Conservation (phyloP, 2,888 invertebrate species). For the Drymonia ruficornis region DNA sequence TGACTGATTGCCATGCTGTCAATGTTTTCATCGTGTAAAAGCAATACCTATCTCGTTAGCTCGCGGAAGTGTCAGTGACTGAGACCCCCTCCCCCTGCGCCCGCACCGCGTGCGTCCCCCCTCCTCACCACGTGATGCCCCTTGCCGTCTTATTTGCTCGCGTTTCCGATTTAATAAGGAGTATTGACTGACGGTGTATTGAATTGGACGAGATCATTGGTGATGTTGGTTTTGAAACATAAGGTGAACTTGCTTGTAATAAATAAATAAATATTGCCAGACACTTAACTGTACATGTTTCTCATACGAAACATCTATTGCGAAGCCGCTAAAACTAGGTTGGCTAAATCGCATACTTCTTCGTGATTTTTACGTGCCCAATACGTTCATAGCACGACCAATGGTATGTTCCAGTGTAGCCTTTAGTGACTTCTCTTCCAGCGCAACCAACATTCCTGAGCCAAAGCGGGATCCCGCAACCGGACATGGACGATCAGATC, state of each 20-base stretch:
- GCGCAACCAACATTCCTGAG: slow-evolving; percentile 64
- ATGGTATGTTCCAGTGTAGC: too few species aligned
- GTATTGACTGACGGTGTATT: background rate
- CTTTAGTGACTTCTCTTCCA: slow-evolving; percentile 26
- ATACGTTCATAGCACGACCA: too few species aligned
- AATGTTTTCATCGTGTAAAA: too few species aligned
- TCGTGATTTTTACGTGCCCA: too few species aligned
- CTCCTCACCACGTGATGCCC: slow-evolving; percentile 10
- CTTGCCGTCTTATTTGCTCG: slow-evolving; percentile 27
- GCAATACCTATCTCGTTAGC: slow-evolving; percentile 39
- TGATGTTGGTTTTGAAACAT: background rate
- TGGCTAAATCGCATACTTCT: too few species aligned
- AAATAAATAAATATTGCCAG: too few species aligned
- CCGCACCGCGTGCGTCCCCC: slow-evolving; percentile 5
- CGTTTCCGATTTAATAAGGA: slow-evolving; percentile 46
- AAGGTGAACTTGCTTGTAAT: background rate
- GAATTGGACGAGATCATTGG: background rate
- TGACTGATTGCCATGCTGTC: too few species aligned
- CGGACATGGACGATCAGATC: slow-evolving; percentile 76
- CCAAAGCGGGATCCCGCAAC: slow-evolving; percentile 61
- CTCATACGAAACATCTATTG: too few species aligned
- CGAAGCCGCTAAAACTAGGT: too few species aligned
- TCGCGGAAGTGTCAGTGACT: slow-evolving; percentile 41
- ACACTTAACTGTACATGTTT: too few species aligned
- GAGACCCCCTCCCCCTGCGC: slow-evolving; percentile 10